Evolutionary conservation across 2,113 vertebrate species (phyloP), one percentile per base, ranked within the genome.

Genomic region (Columba livia): DNA sequence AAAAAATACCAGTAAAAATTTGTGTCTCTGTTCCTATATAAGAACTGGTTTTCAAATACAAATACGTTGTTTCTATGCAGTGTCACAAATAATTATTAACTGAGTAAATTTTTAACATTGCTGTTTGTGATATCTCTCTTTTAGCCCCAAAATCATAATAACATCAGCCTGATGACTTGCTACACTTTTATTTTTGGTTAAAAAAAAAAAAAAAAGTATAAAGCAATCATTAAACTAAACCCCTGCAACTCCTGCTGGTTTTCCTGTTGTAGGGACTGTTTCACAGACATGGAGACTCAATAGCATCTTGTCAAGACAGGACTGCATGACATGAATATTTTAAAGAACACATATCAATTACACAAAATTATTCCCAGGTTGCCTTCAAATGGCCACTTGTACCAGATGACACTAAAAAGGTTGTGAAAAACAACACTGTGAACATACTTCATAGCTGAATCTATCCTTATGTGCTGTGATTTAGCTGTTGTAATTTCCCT

Each of bases 261-360:
- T 81, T 85, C 12, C 32, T 85, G 69, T 88, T 83, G 28, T 69
- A 85, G 40, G 57, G 34, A 84, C n/a, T 66, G 40, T 73, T 95
- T 91, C 60, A 61, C 88, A 85, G 78, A 93, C 34, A 93, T 1
- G 5, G 77, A 83, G 66, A 66, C 10, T 90, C 62, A 93, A 69
- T 79, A 97, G 73, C 18, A 84, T 81, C 61, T 94, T 97, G 87
- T 96, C 85, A 95, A 93, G 83, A 79, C 26, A 90, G 25, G 32
- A 44, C 32, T 89, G 38, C 40, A 36, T 90, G 91, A 95, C 86
- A 80, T 48, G 21, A 93, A 87, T 95, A 91, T 91, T 94, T 96
- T 75, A 95, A 89, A 50, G 11, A 91, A 86, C 18, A 42, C 4
- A 18, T 79, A 73, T 19, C 11, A 40, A 21, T 77, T 66, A 69